Evolutionary conservation across 2,888 invertebrate genomes (phyloP), one percentile per base, ranked within the genome.

Genomic region (Chesias legatella): DNA sequence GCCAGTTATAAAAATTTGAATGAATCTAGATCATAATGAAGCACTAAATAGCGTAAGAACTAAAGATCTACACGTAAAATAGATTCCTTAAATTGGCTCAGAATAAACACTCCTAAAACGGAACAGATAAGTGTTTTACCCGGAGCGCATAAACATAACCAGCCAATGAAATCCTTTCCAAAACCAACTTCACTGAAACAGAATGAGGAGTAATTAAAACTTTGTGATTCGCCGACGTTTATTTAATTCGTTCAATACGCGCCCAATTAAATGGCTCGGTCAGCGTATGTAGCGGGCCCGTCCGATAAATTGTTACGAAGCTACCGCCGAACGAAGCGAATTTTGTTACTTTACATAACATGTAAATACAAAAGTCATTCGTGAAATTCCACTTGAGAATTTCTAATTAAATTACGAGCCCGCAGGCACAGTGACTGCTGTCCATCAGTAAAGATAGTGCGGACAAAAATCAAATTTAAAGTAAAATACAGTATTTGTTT

Each of bases 321-420:
- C 67, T 63, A 33, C 49, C 50, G 55, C 60, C 54, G 51, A 50
- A 51, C 46, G 52, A 61, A 61, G 39, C 34, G 26, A 44, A 44
- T 44, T 67, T 56, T 27, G 58, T 58, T 57, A 53, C 61, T 62
- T 58, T 60, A 59, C 56, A 56, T 63, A 70, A 63, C 58, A 59
- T 68, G 64, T 72, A 72, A 70, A 74, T 74, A 71, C 73, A 67
- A 73, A 73, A 73, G 74, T 77, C 72, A 79, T 76, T 76, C 67
- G 56, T 60, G 66, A 69, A 77, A 82, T 80, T 77, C 69, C 75
- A 62, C 64, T 68, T 59, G 60, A 66, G 71, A 78, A 74, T 77
- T 78, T 76, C 73, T 76, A 79, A 81, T 81, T 81, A 73, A 79
- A 79, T 79, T 71, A 75, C 67, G 62, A 67, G 60, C 60, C 62